Conservation (phyloP, 2,888 invertebrate genomes). For the Troides aeacus region DNA sequence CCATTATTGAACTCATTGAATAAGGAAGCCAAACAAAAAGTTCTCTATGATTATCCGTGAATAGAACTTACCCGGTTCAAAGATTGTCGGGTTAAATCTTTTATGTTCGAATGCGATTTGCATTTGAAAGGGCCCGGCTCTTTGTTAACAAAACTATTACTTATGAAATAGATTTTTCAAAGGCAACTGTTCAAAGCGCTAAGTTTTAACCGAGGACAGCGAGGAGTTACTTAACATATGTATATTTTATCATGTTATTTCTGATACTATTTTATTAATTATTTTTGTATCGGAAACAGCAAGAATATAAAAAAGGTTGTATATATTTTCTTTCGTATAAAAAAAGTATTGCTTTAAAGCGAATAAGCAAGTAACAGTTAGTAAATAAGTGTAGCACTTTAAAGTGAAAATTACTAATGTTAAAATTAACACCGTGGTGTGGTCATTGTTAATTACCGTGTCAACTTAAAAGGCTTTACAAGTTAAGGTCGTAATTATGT, state of each 20-base stretch:
- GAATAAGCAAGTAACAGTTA: no score
- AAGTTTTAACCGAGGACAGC: no score
- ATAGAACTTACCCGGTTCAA: conserved; percentile 19
- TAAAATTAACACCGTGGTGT: conserved; percentile 10
- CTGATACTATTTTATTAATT: no score
- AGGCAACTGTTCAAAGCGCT: no score
- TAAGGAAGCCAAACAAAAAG: conserved; percentile 22
- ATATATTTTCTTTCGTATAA: no score
- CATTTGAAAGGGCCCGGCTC: conserved; percentile 48
- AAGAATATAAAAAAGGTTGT: no score
- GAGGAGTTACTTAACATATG: no score
- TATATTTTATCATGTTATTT: no score
- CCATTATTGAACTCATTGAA: conserved; percentile 4
- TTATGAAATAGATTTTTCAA: conserved; percentile 8
- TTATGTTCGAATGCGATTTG: conserved; percentile 41
- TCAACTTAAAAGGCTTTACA: conserved; percentile 22
- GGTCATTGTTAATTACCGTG: conserved; percentile 19
- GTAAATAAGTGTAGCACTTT: background rate
- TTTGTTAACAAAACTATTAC: conserved; percentile 33
- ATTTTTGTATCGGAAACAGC: no score
- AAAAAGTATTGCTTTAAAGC: no score
- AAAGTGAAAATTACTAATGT: conserved; percentile 3
- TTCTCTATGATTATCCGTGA: conserved; percentile 26
- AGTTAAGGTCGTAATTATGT: conserved; percentile 27
- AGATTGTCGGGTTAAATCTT: conserved; percentile 28